These are phyloP conservation scores for Amniataba percoides DNA, from an alignment of 2,797 vertebrate species.

Conservation along the genomic window DNA sequence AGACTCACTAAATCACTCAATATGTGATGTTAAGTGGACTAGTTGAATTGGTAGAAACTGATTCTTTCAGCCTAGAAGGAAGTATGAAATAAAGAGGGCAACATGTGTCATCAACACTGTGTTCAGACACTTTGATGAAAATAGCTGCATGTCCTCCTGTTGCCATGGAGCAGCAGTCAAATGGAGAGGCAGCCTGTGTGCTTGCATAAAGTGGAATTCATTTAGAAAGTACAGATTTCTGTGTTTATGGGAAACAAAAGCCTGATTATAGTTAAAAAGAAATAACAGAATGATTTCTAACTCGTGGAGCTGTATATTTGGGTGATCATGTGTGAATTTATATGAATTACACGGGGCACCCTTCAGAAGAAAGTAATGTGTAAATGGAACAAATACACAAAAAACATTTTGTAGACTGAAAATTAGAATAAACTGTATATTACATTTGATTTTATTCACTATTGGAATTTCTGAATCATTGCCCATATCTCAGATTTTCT, in stretches of 20 bases:
- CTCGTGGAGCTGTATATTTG: neutral
- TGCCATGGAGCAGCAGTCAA: conserved; percentile 44
- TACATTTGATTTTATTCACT: neutral
- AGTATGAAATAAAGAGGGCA: conserved; percentile 16
- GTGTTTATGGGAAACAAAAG: neutral
- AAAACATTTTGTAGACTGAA: neutral
- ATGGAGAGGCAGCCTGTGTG: neutral
- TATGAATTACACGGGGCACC: neutral
- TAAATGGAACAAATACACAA: neutral
- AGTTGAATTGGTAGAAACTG: neutral
- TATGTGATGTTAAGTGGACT: conserved; percentile 9
- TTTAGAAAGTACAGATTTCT: neutral
- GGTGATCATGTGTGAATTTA: neutral
- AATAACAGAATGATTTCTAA: neutral
- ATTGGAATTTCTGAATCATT: neutral
- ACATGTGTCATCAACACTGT: conserved; percentile 24
- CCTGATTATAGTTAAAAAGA: conserved; percentile 4
- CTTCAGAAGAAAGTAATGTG: neutral
- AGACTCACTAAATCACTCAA: conserved; percentile 22
- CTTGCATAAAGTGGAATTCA: conserved; percentile 15
- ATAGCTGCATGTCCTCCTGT: conserved; percentile 43
- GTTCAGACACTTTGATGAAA: conserved; percentile 32
- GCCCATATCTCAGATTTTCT: neutral
- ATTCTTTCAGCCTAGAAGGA: neutral
- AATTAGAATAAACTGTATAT: neutral